Percentiles rank a stretch among this genome's conserved stretches.
phyloP scores from a whole-genome alignment of 64 coral and sea anemone genomes.

The Orbicella faveolata region DNA sequence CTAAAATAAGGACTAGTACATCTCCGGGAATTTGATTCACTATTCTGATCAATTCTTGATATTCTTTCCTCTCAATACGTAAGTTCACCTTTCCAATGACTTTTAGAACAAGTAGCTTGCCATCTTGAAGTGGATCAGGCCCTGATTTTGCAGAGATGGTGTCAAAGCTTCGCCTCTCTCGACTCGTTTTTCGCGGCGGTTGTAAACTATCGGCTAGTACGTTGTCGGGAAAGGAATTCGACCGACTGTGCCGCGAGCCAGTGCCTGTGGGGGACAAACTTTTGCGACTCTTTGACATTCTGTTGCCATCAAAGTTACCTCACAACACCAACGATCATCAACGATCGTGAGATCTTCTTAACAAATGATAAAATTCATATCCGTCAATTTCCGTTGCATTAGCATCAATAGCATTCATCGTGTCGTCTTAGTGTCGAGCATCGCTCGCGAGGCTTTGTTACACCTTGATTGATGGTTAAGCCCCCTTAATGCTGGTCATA shows the following conservation, averaged over 20 bases:
- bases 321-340: not conserved
- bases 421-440: not conserved
- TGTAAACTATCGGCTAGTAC: not conserved
- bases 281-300: slow-evolving; percentile 21
- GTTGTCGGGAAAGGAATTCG: slow-evolving; percentile 11
- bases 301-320: not conserved
- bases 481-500: not conserved
- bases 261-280: not conserved
- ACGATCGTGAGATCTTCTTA: not conserved
- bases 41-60: slow-evolving; percentile 82
- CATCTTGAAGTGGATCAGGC: slow-evolving; percentile 57
- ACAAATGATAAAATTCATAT: not conserved
- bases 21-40: slow-evolving; percentile 86
- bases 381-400: not conserved
- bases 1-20: slow-evolving; percentile 77
- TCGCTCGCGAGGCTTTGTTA: not conserved
- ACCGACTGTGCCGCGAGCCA: not conserved
- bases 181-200: slow-evolving; percentile 3
- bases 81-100: slow-evolving; percentile 92
- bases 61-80: slow-evolving; percentile 77
- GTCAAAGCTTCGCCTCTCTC: slow-evolving; percentile 27
- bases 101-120: slow-evolving; percentile 81
- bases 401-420: not conserved
- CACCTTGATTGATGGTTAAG: not conserved
- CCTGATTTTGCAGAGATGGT: slow-evolving; percentile 8